phyloP scores from a whole-genome alignment of 2,797 vertebrate genomes.

The Acomys russatus region DNA sequence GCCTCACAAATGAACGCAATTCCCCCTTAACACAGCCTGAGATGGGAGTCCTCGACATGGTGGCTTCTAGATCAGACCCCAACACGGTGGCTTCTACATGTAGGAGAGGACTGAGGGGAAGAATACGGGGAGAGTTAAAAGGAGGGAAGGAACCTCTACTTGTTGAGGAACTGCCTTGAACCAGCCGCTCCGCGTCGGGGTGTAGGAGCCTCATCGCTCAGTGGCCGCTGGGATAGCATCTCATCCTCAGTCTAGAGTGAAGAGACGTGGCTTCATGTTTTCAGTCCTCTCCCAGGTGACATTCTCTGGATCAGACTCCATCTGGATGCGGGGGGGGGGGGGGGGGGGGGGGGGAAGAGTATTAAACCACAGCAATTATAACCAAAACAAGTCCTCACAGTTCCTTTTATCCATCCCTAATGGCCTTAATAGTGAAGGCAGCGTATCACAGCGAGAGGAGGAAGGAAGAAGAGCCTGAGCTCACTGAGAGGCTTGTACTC shows the following conservation, averaged over 20 bases:
- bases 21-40: background rate
- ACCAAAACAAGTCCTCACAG: constrained; percentile 45
- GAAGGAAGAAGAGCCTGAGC: background rate
- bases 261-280: background rate
- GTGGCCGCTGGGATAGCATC: background rate
- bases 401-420: background rate
- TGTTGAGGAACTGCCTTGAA: background rate
- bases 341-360: background rate
- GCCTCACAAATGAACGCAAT: background rate
- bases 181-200: background rate
- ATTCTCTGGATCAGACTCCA: background rate
- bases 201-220: constrained; percentile 6
- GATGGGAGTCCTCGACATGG: background rate
- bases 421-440: background rate
- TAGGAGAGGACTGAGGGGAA: background rate
- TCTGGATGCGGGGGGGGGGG: background rate
- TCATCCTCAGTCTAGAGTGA: constrained; percentile 13
- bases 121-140: constrained; percentile 11
- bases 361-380: constrained; percentile 35
- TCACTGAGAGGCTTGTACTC: background rate
- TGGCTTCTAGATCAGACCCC: background rate
- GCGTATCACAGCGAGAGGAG: background rate
- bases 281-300: background rate
- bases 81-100: background rate
- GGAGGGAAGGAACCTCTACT: background rate